Conservation (phyloP, 2,888 invertebrate species). For the Pardosa pseudoannulata region DNA sequence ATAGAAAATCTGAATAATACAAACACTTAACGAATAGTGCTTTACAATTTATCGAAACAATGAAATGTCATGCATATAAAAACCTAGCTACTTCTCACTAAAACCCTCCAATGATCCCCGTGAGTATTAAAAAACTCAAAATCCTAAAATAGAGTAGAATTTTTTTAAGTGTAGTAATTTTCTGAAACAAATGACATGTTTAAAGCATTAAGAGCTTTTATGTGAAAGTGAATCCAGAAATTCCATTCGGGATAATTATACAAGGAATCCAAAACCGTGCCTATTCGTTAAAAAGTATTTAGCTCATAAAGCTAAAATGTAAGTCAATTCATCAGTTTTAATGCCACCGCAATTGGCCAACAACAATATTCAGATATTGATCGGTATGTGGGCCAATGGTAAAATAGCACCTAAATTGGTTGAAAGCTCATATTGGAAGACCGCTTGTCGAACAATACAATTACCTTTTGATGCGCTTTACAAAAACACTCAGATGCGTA, state of each 20-base stretch:
- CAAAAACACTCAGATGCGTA: constrained; percentile 27
- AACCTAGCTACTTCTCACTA: too few relatives aligned
- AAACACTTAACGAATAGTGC: too few relatives aligned
- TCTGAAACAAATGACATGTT: background rate
- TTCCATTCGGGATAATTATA: constrained; percentile 39
- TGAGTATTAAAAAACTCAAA: too few relatives aligned
- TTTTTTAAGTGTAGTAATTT: background rate
- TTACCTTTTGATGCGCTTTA: constrained; percentile 35
- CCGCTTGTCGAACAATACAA: constrained; percentile 42
- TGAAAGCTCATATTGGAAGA: constrained; percentile 38
- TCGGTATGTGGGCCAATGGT: constrained; percentile 25
- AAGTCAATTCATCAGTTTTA: constrained; percentile 24
- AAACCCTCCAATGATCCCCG: too few relatives aligned
- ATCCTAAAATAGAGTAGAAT: too few relatives aligned
- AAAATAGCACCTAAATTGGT: constrained; percentile 38
- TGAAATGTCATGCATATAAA: too few relatives aligned
- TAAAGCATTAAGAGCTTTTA: background rate
- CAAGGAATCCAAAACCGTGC: constrained; percentile 4
- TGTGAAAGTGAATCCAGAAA: background rate
- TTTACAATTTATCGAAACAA: too few relatives aligned
- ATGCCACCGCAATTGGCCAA: constrained; percentile 21
- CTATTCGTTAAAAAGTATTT: background rate
- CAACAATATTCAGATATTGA: constrained; percentile 16
- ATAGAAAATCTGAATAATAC: too few relatives aligned
- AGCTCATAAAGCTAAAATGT: constrained; percentile 13